phyloP scores from a whole-genome alignment of 1,140 invertebrate species.

The Lordiphosa stackelbergi region DNA sequence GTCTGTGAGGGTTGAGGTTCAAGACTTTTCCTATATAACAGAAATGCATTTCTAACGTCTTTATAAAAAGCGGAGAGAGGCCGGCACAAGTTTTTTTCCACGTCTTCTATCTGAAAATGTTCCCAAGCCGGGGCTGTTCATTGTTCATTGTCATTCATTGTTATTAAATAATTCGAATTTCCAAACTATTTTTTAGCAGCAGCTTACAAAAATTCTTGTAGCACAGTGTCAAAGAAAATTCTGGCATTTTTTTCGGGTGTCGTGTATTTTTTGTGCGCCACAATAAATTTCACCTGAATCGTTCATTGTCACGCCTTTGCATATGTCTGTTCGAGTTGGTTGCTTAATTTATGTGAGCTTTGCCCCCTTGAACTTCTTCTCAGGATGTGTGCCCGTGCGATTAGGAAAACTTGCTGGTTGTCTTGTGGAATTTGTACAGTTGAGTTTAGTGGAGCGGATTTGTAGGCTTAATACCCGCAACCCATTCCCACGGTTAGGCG shows the following conservation, averaged over 20 bases:
- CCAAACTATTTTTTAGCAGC: too few relatives aligned
- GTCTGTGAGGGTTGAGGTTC: too few relatives aligned
- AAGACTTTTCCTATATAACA: too few relatives aligned
- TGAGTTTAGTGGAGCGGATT: slow-evolving; percentile 18
- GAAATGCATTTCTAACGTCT: too few relatives aligned
- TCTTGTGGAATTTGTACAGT: slow-evolving; percentile 45
- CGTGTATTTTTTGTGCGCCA: slow-evolving; percentile 19
- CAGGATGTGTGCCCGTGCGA: slow-evolving; percentile 4
- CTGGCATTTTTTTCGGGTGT: slow-evolving; percentile 13
- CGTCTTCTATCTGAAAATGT: too few relatives aligned
- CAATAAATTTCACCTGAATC: slow-evolving; percentile 65
- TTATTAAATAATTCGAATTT: too few relatives aligned
- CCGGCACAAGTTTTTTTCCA: too few relatives aligned
- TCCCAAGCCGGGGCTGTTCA: too few relatives aligned
- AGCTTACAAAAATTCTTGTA: neutral
- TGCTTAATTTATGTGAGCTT: slow-evolving; percentile 50
- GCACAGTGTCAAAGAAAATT: slow-evolving; percentile 25
- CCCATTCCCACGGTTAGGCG: slow-evolving; percentile 48
- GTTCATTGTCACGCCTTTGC: slow-evolving; percentile 60
- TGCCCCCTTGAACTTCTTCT: slow-evolving; percentile 20
- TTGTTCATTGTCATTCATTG: too few relatives aligned
- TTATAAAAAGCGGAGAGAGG: too few relatives aligned
- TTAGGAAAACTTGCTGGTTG: slow-evolving; percentile 34
- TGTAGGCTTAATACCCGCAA: slow-evolving; percentile 21
- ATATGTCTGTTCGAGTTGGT: slow-evolving; percentile 45